A percentile compares a stretch with the other conserved stretches of the same genome.
These are phyloP conservation scores for Galendromus occidentalis DNA, from an alignment of 1,140 invertebrate species.

Conservation along the genomic window DNA sequence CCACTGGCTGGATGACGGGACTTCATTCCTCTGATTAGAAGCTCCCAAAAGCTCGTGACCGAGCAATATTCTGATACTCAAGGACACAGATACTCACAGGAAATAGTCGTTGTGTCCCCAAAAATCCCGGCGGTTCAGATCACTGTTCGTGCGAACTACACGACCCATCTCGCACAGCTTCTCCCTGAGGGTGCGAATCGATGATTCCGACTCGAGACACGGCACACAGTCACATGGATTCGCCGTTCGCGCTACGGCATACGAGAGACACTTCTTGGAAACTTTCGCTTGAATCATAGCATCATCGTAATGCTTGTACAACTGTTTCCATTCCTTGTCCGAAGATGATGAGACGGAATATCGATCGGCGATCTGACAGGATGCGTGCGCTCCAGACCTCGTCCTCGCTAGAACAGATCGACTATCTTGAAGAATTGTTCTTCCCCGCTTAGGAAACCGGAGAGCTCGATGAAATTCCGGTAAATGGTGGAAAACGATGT, in stretches of 20 bases:
- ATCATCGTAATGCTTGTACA: not conserved
- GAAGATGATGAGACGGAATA: not conserved
- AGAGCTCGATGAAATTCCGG: too few relatives aligned
- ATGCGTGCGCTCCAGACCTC: not conserved
- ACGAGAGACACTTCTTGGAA: not conserved
- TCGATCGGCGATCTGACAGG: not conserved
- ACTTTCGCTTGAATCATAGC: not conserved
- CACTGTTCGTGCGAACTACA: not conserved
- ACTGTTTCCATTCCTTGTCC: not conserved
- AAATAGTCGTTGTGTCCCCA: constrained; percentile 3
- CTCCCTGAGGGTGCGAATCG: not conserved
- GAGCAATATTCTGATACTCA: too few relatives aligned
- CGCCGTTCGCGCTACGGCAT: not conserved
- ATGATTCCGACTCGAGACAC: constrained; percentile 1
- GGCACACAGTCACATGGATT: not conserved
- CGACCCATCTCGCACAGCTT: not conserved
- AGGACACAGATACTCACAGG: not conserved
- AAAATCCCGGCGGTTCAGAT: not conserved
- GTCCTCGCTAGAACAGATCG: not conserved
- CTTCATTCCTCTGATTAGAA: too few relatives aligned
- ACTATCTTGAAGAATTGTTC: too few relatives aligned
- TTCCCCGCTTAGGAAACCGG: too few relatives aligned
- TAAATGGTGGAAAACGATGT: too few relatives aligned
- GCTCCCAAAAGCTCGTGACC: too few relatives aligned
- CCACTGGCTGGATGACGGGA: too few relatives aligned